A percentile compares a stretch with the other conserved stretches of the same genome.
These are phyloP conservation scores for Notothenia coriiceps DNA, from an alignment of 2,113 vertebrate genomes.

Conservation along the genomic window DNA sequence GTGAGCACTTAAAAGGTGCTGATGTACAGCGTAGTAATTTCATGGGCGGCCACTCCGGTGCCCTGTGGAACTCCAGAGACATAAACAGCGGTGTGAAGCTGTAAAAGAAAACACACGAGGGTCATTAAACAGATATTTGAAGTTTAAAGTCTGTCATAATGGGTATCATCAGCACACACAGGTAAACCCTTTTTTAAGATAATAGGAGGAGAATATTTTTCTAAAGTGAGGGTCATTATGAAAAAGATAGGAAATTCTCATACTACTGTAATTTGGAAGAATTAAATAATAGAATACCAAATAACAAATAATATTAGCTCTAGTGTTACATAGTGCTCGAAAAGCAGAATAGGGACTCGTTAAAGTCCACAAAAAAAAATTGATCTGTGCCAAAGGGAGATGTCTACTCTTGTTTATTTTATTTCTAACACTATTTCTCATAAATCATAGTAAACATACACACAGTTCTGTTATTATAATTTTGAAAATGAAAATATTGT, in stretches of 20 bases:
- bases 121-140: conserved; percentile 39
- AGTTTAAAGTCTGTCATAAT: conserved; percentile 21
- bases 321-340: too few species aligned
- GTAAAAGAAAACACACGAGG: conserved; percentile 17
- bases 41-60: conserved; percentile 42
- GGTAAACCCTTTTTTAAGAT: background rate
- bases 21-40: conserved; percentile 38
- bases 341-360: too few species aligned
- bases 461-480: too few species aligned
- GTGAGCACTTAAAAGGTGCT: conserved; percentile 31
- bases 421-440: too few species aligned
- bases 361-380: too few species aligned
- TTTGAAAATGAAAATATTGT: too few species aligned
- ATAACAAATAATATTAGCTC: background rate
- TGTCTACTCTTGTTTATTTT: too few species aligned
- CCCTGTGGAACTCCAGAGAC: conserved; percentile 44
- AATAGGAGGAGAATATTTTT: conserved; percentile 1
- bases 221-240: background rate
- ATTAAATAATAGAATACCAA: background rate
- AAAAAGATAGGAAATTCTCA: background rate
- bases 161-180: conserved; percentile 20
- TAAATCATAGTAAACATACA: too few species aligned
- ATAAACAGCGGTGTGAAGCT: conserved; percentile 22
- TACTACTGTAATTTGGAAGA: background rate
- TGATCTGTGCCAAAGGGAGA: too few species aligned